Conservation (phyloP, 1,140 invertebrate genomes). For the Meloidogyne floridensis region DNA sequence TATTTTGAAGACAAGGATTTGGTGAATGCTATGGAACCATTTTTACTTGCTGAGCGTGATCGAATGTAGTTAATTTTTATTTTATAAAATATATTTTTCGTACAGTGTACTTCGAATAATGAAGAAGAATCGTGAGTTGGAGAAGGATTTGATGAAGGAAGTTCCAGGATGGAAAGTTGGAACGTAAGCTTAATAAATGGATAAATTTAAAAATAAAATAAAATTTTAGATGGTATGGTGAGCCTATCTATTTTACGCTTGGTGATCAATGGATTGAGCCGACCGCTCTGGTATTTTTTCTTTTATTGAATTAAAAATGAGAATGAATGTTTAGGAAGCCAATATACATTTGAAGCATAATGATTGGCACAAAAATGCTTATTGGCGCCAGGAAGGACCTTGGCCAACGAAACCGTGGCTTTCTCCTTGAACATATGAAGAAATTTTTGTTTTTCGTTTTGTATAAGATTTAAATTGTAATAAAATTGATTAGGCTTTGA, state of each 20-base stretch:
- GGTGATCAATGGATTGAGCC: conserved; percentile 66
- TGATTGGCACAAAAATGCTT: neutral
- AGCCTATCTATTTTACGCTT: conserved; percentile 67
- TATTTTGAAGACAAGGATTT: conserved; percentile 67
- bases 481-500: neutral
- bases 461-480: neutral
- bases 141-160: conserved; percentile 69
- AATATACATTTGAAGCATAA: neutral
- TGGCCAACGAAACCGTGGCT: neutral
- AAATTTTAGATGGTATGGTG: conserved; percentile 63
- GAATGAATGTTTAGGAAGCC: neutral
- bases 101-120: conserved; percentile 66
- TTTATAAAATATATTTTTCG: neutral
- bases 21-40: conserved; percentile 66
- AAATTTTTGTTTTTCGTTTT: neutral
- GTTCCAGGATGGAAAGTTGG: conserved; percentile 69
- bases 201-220: too few relatives aligned
- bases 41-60: conserved; percentile 67
- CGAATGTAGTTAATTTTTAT: conserved; percentile 62
- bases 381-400: neutral
- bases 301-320: neutral
- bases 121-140: conserved; percentile 67
- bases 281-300: conserved; percentile 31
- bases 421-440: neutral
- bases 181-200: conserved; percentile 50